Percentiles rank a stretch among this genome's conserved stretches.
Evolutionary conservation across 2,113 vertebrate species (phyloP).

Genomic region (Marmota monax): DNA sequence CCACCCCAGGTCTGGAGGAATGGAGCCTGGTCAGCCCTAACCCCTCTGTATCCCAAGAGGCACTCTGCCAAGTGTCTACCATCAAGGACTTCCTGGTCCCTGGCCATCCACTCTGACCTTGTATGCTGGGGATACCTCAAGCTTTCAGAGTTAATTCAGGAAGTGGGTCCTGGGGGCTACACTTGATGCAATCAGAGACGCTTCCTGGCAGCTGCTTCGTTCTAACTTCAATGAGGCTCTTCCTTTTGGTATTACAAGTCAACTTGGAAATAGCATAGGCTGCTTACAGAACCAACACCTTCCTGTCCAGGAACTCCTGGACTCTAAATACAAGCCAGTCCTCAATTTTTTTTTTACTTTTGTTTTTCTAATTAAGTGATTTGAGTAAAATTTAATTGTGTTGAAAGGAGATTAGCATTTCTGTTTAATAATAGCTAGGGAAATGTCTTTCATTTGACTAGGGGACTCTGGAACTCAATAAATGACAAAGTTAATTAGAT

Average conservation of each 20-base stretch:
- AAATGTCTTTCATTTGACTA: conserved; percentile 21
- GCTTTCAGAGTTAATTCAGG: not conserved
- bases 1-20: not conserved
- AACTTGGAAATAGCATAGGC: fast-evolving
- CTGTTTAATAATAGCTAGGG: not conserved
- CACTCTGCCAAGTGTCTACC: fast-evolving
- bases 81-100: fast-evolving
- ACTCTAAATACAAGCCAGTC: not conserved
- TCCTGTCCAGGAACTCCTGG: fast-evolving
- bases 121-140: not conserved
- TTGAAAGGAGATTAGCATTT: conserved; percentile 50
- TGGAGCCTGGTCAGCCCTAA: not conserved
- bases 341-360: not conserved
- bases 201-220: fast-evolving
- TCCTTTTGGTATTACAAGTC: not conserved
- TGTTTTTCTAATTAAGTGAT: conserved; percentile 35
- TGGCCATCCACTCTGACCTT: not conserved
- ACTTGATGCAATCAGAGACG: not conserved
- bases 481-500: conserved; percentile 36
- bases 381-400: conserved; percentile 47
- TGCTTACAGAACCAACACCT: too few species aligned
- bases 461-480: not conserved
- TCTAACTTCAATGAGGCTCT: fast-evolving
- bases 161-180: fast-evolving
- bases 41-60: not conserved